A percentile compares a stretch with the other conserved stretches of the same genome.
phyloP scores from a whole-genome alignment of 1,140 invertebrate species.

The Anastrepha ludens region DNA sequence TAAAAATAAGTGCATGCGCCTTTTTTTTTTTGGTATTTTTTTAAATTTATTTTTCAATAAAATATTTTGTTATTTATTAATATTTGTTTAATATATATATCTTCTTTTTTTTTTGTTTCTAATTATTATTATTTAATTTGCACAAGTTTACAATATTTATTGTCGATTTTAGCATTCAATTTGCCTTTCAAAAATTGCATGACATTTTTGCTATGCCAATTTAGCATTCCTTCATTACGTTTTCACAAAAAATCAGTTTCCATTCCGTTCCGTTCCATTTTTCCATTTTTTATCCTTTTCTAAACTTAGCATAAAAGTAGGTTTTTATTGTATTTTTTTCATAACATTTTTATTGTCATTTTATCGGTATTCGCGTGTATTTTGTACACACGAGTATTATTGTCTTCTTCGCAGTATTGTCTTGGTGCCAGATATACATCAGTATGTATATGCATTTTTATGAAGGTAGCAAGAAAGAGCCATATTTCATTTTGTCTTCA shows the following conservation, averaged over 20 bases:
- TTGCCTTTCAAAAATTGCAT: background rate
- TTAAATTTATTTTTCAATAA: background rate
- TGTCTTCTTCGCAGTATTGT: slow-evolving; percentile 67
- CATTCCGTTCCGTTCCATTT: background rate
- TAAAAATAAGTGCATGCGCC: slow-evolving; percentile 1
- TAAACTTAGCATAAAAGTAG: background rate
- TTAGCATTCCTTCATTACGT: too few species aligned
- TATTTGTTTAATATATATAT: background rate
- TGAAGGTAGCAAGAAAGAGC: background rate
- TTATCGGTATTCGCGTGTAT: slow-evolving; percentile 60
- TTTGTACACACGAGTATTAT: slow-evolving; percentile 62
- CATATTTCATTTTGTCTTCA: background rate
- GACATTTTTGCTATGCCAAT: background rate
- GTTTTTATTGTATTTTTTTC: background rate
- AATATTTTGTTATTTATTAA: background rate
- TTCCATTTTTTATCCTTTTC: background rate
- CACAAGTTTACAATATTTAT: background rate
- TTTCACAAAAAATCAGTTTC: background rate
- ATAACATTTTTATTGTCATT: background rate
- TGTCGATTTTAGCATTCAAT: slow-evolving; percentile 6
- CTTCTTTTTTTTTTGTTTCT: background rate
- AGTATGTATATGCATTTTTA: background rate
- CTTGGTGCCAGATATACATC: slow-evolving; percentile 9
- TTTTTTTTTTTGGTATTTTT: background rate
- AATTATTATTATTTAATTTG: slow-evolving; percentile 9